phyloP scores from a whole-genome alignment of 2,888 invertebrate genomes.

The Pseudococcus longispinus region DNA sequence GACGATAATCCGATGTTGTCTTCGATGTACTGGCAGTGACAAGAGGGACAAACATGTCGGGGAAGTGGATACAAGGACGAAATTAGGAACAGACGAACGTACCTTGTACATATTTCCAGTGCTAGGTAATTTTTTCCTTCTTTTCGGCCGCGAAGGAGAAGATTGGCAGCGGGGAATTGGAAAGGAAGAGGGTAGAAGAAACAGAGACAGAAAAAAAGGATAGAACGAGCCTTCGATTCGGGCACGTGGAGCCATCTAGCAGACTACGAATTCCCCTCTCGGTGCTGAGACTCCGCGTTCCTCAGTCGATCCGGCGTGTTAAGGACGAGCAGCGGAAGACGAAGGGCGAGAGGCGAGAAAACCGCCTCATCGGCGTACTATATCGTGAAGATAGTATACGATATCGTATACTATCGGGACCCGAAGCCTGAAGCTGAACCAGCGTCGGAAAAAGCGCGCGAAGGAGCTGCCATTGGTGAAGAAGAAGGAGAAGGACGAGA shows the following conservation, averaged over 20 bases:
- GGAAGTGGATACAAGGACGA: not conserved
- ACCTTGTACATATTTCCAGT: not conserved
- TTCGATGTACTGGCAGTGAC: not conserved
- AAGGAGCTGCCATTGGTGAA: not conserved
- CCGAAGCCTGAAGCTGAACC: not conserved
- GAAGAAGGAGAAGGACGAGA: not conserved
- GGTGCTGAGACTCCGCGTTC: too few relatives aligned
- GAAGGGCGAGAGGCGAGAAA: not conserved
- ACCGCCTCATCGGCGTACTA: constrained; percentile 11
- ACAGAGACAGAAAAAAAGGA: not conserved
- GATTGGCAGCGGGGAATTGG: not conserved
- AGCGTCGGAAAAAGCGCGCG: not conserved
- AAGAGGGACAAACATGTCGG: not conserved
- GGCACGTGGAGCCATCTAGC: constrained; percentile 56
- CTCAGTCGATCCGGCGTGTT: not conserved
- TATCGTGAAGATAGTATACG: not conserved
- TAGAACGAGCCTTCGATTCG: constrained; percentile 14
- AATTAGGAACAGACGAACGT: not conserved
- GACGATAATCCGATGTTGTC: not conserved
- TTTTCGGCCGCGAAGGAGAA: too few relatives aligned
- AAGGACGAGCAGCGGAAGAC: not conserved
- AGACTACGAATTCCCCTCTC: constrained; percentile 39
- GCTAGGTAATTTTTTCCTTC: not conserved
- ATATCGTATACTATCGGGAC: not conserved
- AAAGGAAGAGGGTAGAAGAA: not conserved